Conservation (phyloP, 2,797 vertebrate genomes). For the Coregonus ussuriensis region DNA sequence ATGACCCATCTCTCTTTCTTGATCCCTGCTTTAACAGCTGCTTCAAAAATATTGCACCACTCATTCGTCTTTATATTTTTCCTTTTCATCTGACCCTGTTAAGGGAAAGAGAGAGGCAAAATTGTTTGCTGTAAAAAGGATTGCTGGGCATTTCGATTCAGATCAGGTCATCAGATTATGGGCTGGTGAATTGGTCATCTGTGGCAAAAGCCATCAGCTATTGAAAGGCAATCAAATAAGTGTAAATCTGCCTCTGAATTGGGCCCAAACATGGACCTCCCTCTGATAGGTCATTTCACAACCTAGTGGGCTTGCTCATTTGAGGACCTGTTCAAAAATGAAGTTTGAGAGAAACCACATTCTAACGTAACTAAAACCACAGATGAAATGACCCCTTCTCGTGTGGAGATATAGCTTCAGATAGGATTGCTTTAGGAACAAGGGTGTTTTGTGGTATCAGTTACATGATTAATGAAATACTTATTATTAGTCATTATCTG, state of each 20-base stretch:
- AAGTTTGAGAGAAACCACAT: neutral
- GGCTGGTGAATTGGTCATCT: conserved; percentile 30
- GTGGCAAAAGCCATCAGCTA: conserved; percentile 50
- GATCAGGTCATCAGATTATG: conserved; percentile 42
- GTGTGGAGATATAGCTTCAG: neutral
- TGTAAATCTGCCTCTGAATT: conserved; percentile 52
- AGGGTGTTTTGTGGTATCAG: neutral
- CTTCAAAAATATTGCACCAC: conserved; percentile 28
- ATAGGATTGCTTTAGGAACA: too few species aligned
- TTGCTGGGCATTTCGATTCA: conserved; percentile 40
- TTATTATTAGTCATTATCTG: conserved; percentile 4
- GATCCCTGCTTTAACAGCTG: conserved; percentile 33
- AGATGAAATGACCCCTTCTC: neutral
- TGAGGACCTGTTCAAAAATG: conserved; percentile 8
- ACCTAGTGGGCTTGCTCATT: conserved; percentile 36
- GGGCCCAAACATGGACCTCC: conserved; percentile 28
- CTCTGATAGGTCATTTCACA: conserved; percentile 48
- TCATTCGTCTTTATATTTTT: conserved; percentile 27
- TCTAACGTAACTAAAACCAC: neutral
- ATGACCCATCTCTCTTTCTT: neutral
- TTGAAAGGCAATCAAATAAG: conserved; percentile 59
- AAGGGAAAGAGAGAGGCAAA: conserved; percentile 45
- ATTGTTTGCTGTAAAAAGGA: conserved; percentile 43
- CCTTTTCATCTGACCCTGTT: conserved; percentile 17
- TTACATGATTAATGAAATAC: conserved; percentile 3